Conservation (phyloP, 2,888 invertebrate species). For the Metellina segmentata region DNA sequence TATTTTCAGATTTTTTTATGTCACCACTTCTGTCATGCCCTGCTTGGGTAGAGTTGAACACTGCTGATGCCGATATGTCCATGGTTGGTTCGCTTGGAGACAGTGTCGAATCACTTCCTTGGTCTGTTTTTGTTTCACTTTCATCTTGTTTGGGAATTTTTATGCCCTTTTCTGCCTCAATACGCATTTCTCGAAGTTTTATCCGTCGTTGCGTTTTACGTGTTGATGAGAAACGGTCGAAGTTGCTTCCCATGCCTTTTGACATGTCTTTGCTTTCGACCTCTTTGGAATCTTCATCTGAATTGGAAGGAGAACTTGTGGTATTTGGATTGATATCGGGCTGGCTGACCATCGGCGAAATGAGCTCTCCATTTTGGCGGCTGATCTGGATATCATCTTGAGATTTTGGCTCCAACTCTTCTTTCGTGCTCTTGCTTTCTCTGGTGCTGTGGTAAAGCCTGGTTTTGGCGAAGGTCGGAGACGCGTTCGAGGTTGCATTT, state of each 20-base stretch:
- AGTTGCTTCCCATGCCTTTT: neutral
- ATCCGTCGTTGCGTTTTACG: slow-evolving; percentile 68
- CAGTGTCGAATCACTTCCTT: neutral
- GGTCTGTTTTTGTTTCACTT: neutral
- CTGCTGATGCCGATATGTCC: neutral
- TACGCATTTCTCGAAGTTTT: slow-evolving; percentile 65
- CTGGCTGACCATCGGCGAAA: neutral
- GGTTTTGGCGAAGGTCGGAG: slow-evolving; percentile 51
- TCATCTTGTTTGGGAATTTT: slow-evolving; percentile 29
- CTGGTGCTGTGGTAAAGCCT: slow-evolving; percentile 59
- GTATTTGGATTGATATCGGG: too few species aligned
- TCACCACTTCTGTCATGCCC: neutral
- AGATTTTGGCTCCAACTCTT: slow-evolving; percentile 24
- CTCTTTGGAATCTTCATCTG: slow-evolving; percentile 23
- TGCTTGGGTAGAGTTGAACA: neutral
- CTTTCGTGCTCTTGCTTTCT: slow-evolving; percentile 31
- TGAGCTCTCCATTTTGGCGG: neutral
- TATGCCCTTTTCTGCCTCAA: slow-evolving; percentile 67
- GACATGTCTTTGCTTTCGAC: neutral
- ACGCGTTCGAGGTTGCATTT: slow-evolving; percentile 43
- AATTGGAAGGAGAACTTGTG: neutral
- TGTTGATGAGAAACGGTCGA: slow-evolving; percentile 63
- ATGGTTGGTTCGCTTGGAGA: neutral
- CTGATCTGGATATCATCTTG: slow-evolving; percentile 54
- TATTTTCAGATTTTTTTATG: neutral